Base-by-base conservation (phyloP, 2,113 vertebrate species). In the Cyphomyrus discorhynchus region DNA sequence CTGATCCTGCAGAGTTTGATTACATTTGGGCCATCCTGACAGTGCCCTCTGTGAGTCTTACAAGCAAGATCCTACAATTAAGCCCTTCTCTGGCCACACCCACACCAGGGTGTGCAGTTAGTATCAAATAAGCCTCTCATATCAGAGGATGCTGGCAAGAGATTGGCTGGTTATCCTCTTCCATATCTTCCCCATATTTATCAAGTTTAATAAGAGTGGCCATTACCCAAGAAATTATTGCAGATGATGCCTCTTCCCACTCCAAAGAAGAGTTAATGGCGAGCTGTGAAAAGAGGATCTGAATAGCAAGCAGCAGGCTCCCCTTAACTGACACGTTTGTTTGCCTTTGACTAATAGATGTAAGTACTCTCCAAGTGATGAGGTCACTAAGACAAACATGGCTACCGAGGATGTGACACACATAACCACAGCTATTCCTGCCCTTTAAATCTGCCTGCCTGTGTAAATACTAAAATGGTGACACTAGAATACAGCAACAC, bases 141-240 rank as follows among this genome's bases (percentile, higher is more conserved):
- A 88, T 90, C 86, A 90, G 89, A 91, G 90, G 46, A 91, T 47
- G 56, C 39, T 7, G 9, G 56, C 39, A 39, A 74, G 21, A 70
- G 87, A 90, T 90, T 89, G 85, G 89, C 89, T 90, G 88, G 90
- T 91, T 91, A 92, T 92, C 89, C 91, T 90, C 89, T 86, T 91
- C 88, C 56, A 27, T 89, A 56, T 85, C 70, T 74, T 82, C 77
- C 77, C 42, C 86, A 58, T 88, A 85, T 90, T 83, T 89, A 90
- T 92, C 88, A 62, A 91, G 89, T 92, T 91, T 82, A 92, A 90
- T 92, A 90, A 92, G 50, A 2, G 6, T 50, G 85, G 88, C 91
- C 89, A 88, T 91, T 90, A 91, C 82, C 82, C 88, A 86, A 56
- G 62, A 87, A 89, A 86, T 91, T 89, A 89, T 90, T 83, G 85